Evolutionary conservation across 2,113 vertebrate species (phyloP).

Genomic region (Herpetotheres cachinnans): DNA sequence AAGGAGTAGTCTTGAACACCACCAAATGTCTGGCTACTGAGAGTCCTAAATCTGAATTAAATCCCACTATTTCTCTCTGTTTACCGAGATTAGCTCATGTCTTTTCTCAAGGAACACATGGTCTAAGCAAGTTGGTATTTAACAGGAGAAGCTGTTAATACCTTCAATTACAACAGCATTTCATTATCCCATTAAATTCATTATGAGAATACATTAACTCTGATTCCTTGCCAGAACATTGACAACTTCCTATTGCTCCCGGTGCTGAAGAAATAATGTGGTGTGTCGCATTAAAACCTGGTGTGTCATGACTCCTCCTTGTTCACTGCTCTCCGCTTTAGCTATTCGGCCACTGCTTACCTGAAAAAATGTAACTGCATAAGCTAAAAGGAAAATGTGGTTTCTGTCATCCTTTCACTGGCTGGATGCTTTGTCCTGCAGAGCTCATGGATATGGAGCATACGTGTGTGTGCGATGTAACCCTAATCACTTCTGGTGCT

Average conservation of each 20-base stretch:
- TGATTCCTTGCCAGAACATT: neutral
- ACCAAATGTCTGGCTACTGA: neutral
- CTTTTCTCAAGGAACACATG: slow-evolving; percentile 20
- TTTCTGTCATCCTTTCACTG: neutral
- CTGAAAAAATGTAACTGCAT: neutral
- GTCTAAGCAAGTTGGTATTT: slow-evolving; percentile 27
- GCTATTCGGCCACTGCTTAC: neutral
- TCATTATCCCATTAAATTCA: slow-evolving; percentile 53
- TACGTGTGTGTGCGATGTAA: neutral
- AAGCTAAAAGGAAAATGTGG: neutral
- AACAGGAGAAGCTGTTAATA: slow-evolving; percentile 55
- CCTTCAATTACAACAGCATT: slow-evolving; percentile 54
- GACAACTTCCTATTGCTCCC: slow-evolving; percentile 21
- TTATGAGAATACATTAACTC: slow-evolving; percentile 9
- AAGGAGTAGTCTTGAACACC: neutral
- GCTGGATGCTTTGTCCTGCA: neutral
- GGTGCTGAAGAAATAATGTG: neutral
- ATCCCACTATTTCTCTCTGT: slow-evolving; percentile 25
- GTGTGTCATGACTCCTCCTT: neutral
- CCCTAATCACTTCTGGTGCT: neutral
- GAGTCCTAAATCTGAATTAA: neutral
- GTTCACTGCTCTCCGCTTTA: neutral
- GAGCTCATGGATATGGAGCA: neutral
- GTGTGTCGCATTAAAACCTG: neutral
- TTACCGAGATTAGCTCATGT: slow-evolving; percentile 35